A percentile compares a stretch with the other conserved stretches of the same genome.
phyloP scores from a whole-genome alignment of 2,113 vertebrate genomes.

The Haemorhous mexicanus region DNA sequence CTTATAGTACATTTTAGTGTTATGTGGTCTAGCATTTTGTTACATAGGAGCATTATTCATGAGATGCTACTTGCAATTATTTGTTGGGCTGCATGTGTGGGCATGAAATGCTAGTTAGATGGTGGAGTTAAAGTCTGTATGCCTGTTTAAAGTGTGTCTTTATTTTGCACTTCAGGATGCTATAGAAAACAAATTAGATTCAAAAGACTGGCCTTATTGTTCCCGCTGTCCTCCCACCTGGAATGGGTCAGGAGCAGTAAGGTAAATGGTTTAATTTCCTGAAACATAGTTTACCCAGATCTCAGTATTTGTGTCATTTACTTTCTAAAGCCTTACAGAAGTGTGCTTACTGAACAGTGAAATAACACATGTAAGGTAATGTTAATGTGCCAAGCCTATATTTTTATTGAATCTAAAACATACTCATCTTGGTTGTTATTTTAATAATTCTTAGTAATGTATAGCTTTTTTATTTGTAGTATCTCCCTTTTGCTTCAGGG shows the following conservation, averaged over 20 bases:
- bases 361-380: background rate
- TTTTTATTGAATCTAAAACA: background rate
- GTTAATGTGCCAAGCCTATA: background rate
- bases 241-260: constrained; percentile 93
- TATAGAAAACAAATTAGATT: constrained; percentile 92
- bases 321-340: background rate
- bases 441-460: background rate
- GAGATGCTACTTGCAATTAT: background rate
- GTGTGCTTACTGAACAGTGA: background rate
- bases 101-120: background rate
- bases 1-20: background rate
- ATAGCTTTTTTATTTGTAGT: background rate
- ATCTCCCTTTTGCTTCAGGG: background rate
- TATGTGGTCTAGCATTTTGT: background rate
- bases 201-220: constrained; percentile 89
- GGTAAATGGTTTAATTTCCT: constrained; percentile 67
- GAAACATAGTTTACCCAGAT: background rate
- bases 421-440: background rate
- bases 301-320: background rate
- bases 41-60: background rate
- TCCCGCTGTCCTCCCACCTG: constrained; percentile 89
- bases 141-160: background rate
- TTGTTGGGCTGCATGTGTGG: background rate
- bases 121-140: background rate
- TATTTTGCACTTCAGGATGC: constrained; percentile 77